Evolutionary conservation across 2,888 invertebrate species (phyloP).

Genomic region (Stenodema calcarata): DNA sequence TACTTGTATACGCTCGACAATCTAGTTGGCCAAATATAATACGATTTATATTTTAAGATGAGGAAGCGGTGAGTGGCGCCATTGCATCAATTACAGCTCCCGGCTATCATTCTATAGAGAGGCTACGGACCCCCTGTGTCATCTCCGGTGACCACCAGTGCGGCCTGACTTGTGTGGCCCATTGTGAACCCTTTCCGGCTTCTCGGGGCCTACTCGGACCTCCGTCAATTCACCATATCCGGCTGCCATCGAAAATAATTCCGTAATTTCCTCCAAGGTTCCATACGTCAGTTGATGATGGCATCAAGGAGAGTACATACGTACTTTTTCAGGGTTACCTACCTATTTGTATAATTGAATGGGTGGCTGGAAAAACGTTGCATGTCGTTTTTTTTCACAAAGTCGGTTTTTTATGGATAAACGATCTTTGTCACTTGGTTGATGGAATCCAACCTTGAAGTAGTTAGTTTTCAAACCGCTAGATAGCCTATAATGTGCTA

Average conservation of each 20-base stretch:
- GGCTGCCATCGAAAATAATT: neutral
- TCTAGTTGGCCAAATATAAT: neutral
- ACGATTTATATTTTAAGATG: neutral
- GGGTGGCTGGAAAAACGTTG: too few species aligned
- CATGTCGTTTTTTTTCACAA: too few species aligned
- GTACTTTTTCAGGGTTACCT: too few species aligned
- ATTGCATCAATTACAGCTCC: neutral
- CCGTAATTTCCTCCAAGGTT: neutral
- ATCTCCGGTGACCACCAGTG: conserved; percentile 23
- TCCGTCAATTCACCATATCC: neutral
- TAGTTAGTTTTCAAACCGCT: too few species aligned
- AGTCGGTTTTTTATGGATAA: too few species aligned
- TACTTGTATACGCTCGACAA: too few species aligned
- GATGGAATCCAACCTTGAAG: too few species aligned
- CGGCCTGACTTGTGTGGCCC: conserved; percentile 19
- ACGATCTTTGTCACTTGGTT: too few species aligned
- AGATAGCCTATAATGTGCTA: too few species aligned
- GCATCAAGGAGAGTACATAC: neutral
- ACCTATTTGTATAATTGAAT: too few species aligned
- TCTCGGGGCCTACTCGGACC: neutral
- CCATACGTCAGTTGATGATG: neutral
- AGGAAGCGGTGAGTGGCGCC: neutral
- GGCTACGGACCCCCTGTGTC: neutral
- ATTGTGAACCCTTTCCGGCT: neutral
- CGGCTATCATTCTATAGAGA: neutral